Base-by-base conservation (phyloP, 2,888 invertebrate species). In the Pocota personata region DNA sequence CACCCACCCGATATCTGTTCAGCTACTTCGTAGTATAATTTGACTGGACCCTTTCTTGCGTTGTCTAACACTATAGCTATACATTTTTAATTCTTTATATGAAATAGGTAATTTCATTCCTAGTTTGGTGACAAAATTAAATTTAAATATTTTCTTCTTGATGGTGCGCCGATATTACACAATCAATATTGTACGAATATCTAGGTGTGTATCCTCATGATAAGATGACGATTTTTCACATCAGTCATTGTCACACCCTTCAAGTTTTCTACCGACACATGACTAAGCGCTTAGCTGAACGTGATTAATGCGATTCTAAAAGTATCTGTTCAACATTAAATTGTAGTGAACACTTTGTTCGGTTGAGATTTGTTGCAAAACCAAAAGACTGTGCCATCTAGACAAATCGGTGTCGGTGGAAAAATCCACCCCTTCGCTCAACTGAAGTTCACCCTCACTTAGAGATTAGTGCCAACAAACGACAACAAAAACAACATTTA, bases 181-280 rank as follows among this genome's bases (percentile, higher is more conserved):
- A 82, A 79, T 46, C 62, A 37, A 82, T 58, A 50, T 48, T 16
- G 8, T 37, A 35, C 37, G 55, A 37, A 48, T 88, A n/a, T n/a
- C n/a, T n/a, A 90, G 90, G 90, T 90, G 90, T 90, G 91, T 89
- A 88, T 87, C 88, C 90, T 89, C 89, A 89, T 89, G 90, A 90
- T 90, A 90, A 90, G 90, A 88, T 88, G 88, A 76, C 66, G 37
- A 72, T 60, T 86, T 88, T 83, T 89, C 90, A 89, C 90, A 91
- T 91, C 92, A 91, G 90, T 91, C 92, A 92, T 89, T 91, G 91
- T 91, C 91, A 91, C 88, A 89, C 88, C 88, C 88, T 89, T 89
- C 87, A 76, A 82, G 87, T 84, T 87, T 75, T 66, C 43, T 16
- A 67, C 69, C 67, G 78, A 64, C 87, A 78, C 87, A 82, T 82